Conservation (phyloP, 2,797 vertebrate genomes). For the Picus viridis region DNA sequence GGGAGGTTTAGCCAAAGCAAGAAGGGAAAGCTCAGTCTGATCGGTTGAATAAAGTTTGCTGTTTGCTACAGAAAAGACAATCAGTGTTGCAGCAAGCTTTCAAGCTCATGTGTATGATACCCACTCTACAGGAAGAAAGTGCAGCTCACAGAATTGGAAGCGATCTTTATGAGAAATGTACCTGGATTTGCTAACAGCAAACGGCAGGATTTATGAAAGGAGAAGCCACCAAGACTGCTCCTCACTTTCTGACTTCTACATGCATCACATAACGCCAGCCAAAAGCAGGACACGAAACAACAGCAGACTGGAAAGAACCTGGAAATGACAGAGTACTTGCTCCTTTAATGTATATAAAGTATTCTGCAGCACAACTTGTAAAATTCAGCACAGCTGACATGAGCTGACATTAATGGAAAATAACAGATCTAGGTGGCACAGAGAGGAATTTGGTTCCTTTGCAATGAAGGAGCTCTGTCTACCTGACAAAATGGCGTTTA, state of each 20-base stretch:
- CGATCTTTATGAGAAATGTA: not conserved
- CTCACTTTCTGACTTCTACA: not conserved
- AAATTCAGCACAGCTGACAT: not conserved
- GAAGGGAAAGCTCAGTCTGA: constrained; percentile 12
- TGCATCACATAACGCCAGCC: not conserved
- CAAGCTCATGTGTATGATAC: not conserved
- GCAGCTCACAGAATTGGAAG: not conserved
- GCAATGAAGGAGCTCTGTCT: constrained; percentile 10
- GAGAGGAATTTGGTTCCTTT: constrained; percentile 12
- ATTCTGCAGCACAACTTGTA: not conserved
- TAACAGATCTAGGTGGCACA: constrained; percentile 26
- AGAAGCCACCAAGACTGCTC: not conserved
- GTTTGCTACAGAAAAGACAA: not conserved
- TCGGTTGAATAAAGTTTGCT: constrained; percentile 47
- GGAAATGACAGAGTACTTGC: not conserved
- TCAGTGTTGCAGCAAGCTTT: not conserved
- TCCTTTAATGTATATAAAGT: constrained; percentile 14
- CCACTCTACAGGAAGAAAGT: not conserved
- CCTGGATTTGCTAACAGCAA: not conserved
- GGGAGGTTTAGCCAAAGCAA: not conserved
- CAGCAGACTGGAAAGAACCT: not conserved
- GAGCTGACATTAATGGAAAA: constrained; percentile 38
- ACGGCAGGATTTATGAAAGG: not conserved
- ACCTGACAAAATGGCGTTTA: constrained; percentile 6
- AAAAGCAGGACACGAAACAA: not conserved